Base-by-base conservation (phyloP, 2,797 vertebrate genomes). In the Linurgus olivaceus region DNA sequence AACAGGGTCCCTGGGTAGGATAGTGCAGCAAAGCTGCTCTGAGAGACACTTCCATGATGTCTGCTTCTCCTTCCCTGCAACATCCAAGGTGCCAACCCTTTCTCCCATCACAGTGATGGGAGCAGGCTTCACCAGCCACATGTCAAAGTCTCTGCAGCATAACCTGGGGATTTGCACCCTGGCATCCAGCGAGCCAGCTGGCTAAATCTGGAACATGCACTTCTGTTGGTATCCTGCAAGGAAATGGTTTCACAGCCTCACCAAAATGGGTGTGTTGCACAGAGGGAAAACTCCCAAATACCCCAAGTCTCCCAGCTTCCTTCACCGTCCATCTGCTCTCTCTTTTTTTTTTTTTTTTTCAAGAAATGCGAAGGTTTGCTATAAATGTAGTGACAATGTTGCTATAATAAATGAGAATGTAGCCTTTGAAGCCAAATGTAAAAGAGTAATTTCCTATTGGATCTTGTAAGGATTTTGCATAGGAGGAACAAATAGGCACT, bases 11-110 rank as follows among this genome's bases (percentile, higher is more conserved):
- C 55, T 28, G 17, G 13, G 26, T 50, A 38, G 63, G 51, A 58
- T 2, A 45, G 29, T 11, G 25, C 13, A 88, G 23, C 45, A 75
- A 61, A 81, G 33, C 13, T 81, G n/a, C 8, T 38, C 37, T 21
- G 25, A 67, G 65, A 48, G 21, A 38, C 15, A 10, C 7, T 40
- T 62, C 65, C 59, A 17, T 0, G 1, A 25, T 0, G 0, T 37
- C 37, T 80, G 16, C 57, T 71, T 59, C 82, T 83, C 8, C 35
- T 82, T 58, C 63, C 62, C 61, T 44, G 20, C 40, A 74, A 8
- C 10, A 40, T 33, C 16, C 45, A 50, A 52, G 45, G 24, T 0
- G 0, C 18, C 45, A 81, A 6, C 14, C 6, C 29, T 59, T 86
- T 67, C 40, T 70, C 7, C 54, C 23, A 18, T 5, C 23, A 16